Percentiles rank a stretch among this genome's conserved stretches.
These are phyloP conservation scores for Heterocephalus glaber DNA, from an alignment of 2,113 vertebrate species.

Conservation along the genomic window DNA sequence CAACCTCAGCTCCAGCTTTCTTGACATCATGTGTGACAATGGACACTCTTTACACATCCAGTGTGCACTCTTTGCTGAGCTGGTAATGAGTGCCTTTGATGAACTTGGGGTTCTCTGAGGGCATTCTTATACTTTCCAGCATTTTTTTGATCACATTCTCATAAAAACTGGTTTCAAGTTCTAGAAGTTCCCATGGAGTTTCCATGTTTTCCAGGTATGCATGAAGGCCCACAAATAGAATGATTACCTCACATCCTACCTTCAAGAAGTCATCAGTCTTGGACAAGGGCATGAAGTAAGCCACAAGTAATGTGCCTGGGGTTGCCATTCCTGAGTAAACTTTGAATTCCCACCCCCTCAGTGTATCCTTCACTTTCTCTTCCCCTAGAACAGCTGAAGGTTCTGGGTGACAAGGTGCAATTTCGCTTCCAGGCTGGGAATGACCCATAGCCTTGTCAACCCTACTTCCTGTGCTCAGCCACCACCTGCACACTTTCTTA, in stretches of 20 bases:
- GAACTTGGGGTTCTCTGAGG: slow-evolving; percentile 94
- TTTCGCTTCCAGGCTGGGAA: slow-evolving; percentile 90
- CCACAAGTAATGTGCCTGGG: slow-evolving; percentile 96
- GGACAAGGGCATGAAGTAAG: slow-evolving; percentile 98
- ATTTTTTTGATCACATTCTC: slow-evolving; percentile 96
- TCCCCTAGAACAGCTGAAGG: slow-evolving; percentile 96
- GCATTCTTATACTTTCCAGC: slow-evolving; percentile 95
- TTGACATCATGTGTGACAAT: slow-evolving; percentile 95
- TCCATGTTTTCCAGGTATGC: slow-evolving; percentile 99
- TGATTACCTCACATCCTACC: slow-evolving; percentile 96
- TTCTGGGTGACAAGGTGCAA: slow-evolving; percentile 93
- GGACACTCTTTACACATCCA: slow-evolving; percentile 95
- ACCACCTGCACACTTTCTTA: neutral
- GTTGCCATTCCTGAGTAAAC: slow-evolving; percentile 98
- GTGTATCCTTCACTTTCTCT: slow-evolving; percentile 92
- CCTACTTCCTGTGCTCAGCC: neutral
- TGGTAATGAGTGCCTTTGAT: slow-evolving; percentile 94
- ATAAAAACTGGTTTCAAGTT: slow-evolving; percentile 93
- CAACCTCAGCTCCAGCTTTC: slow-evolving; percentile 97
- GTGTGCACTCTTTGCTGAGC: slow-evolving; percentile 97
- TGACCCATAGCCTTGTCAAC: slow-evolving; percentile 85
- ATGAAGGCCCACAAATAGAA: slow-evolving; percentile 96
- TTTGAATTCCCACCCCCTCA: slow-evolving; percentile 92
- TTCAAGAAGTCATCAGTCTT: slow-evolving; percentile 98
- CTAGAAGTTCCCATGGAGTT: slow-evolving; percentile 97